phyloP scores from a whole-genome alignment of 2,888 invertebrate genomes.

The Drosophila melanosoma region DNA sequence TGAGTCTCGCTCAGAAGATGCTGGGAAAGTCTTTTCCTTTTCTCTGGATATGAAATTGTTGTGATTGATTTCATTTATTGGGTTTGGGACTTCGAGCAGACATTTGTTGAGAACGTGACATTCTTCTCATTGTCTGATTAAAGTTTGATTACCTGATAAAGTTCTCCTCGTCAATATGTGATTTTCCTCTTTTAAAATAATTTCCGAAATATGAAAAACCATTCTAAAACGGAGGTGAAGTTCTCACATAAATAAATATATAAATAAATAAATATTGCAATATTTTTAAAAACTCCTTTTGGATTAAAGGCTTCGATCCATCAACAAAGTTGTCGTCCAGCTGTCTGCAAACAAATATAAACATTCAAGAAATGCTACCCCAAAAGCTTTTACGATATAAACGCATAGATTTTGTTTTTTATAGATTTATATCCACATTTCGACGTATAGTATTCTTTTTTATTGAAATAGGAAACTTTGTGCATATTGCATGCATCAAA shows the following conservation, averaged over 20 bases:
- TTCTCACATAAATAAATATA: too few species aligned
- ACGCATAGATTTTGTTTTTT: constrained; percentile 66
- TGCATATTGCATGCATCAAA: constrained; percentile 81
- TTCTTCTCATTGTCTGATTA: neutral
- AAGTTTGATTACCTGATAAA: neutral
- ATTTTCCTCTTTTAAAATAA: neutral
- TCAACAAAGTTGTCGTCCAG: constrained; percentile 57
- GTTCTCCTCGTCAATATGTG: neutral
- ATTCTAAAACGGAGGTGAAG: too few species aligned
- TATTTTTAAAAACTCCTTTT: neutral
- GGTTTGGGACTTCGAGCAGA: neutral
- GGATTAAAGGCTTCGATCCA: neutral
- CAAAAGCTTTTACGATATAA: constrained; percentile 65
- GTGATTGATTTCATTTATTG: neutral
- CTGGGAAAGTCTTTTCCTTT: constrained; percentile 8
- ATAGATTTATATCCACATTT: constrained; percentile 73
- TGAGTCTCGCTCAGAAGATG: neutral
- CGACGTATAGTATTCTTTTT: constrained; percentile 54
- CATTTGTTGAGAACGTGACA: neutral
- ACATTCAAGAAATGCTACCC: constrained; percentile 34
- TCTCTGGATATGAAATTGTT: neutral
- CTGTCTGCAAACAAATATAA: constrained; percentile 45
- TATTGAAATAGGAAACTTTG: constrained; percentile 78
- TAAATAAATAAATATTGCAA: neutral
- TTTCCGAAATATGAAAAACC: neutral